Base-by-base conservation (phyloP, 2,113 vertebrate species). In the Colaptes auratus region DNA sequence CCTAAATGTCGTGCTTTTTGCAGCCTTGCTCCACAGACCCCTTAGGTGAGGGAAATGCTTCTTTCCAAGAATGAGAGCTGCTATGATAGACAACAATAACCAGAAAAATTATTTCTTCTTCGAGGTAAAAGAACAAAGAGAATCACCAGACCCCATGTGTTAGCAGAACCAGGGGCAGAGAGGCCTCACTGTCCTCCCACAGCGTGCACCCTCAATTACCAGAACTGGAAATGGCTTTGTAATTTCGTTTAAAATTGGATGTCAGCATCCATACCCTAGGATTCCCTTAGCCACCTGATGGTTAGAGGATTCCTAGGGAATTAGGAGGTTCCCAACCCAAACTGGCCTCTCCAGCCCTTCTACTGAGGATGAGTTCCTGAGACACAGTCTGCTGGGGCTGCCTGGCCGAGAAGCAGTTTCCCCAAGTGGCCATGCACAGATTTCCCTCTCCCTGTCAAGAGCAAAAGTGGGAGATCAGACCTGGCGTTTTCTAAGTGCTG, bases 401-500 rank as follows among this genome's bases (percentile, higher is more conserved):
- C 30, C n/a, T 23, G 36, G 28, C 12, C 53, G 7, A 67, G 46
- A 44, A 19, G 21, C 1, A 0, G 11, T 21, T 80, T 75, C 44
- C 48, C 36, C 0, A 0, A 24, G 50, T 5, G 21, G 27, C 7
- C 2, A 7, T 25, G 20, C 4, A 3, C 33, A 25, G 28, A 25
- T 66, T 56, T 56, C 35, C 17, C 20, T 70, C 35, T 74, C 15
- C 6, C 65, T 60, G 83, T 56, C 46, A 60, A 46, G 90, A 64
- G 88, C 89, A 91, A 88, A 97, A 39, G 83, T 80, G 60, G 88
- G 60, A 83, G 70, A 71, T 88, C 90, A 44, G 55, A 78, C 28
- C 74, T 76, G 64, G 35, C 6, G 5, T 19, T 14, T 82, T 36
- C 52, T 6, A 4, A 30, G 69, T 24, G 36, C 90, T 82, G 39